Percentiles rank a stretch among this genome's conserved stretches.
Conservation (phyloP, 2,888 invertebrate genomes). For the Tortricodes alternella region DNA sequence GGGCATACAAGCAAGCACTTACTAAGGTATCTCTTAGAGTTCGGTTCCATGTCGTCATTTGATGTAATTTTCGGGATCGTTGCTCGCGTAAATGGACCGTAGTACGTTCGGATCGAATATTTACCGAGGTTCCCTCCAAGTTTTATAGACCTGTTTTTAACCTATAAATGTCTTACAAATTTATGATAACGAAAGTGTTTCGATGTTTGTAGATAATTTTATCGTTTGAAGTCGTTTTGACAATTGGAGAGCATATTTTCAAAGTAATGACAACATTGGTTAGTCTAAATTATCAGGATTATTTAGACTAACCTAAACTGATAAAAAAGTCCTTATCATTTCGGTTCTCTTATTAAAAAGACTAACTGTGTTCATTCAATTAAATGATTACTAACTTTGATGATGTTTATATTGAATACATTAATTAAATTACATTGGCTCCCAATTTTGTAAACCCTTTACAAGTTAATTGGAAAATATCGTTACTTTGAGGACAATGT, state of each 20-base stretch:
- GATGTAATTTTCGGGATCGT: slow-evolving; percentile 56
- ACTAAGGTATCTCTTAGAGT: background rate
- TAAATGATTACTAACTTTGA: too few relatives aligned
- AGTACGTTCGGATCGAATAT: slow-evolving; percentile 42
- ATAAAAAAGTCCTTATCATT: too few relatives aligned
- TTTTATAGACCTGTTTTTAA: slow-evolving; percentile 51
- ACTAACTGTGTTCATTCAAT: too few relatives aligned
- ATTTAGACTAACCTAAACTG: too few relatives aligned
- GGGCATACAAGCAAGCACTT: background rate
- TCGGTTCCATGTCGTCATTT: slow-evolving; percentile 45
- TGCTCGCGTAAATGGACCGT: slow-evolving; percentile 54
- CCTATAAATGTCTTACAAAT: slow-evolving; percentile 35
- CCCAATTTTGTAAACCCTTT: too few relatives aligned
- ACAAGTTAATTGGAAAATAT: too few relatives aligned
- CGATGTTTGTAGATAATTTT: slow-evolving; percentile 15
- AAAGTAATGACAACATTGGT: background rate
- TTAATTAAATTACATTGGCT: too few relatives aligned
- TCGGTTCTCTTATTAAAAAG: too few relatives aligned
- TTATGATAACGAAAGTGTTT: background rate
- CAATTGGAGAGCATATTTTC: background rate
- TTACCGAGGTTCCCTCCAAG: slow-evolving; percentile 35
- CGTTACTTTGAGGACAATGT: too few relatives aligned
- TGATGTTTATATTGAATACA: too few relatives aligned
- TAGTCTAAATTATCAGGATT: background rate
- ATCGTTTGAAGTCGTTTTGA: background rate